These are phyloP conservation scores for Forbesichthys agassizii DNA, from an alignment of 2,113 vertebrate species.

Conservation along the genomic window DNA sequence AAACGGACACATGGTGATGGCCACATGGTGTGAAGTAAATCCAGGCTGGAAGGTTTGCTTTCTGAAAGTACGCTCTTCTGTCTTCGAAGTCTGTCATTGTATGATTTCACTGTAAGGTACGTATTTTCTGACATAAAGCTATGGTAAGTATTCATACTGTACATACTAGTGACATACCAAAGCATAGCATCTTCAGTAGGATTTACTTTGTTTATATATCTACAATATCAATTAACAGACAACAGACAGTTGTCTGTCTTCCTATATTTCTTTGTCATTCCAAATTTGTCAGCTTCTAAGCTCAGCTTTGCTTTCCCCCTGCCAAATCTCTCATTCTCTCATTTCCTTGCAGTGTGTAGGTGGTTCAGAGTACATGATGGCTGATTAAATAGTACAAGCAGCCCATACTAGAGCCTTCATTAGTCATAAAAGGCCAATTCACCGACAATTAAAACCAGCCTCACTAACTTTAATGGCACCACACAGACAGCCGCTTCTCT, in stretches of 20 bases:
- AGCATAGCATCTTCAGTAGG: not conserved
- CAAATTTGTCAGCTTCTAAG: not conserved
- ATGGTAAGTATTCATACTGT: no score
- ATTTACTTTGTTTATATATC: not conserved
- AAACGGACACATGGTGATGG: no score
- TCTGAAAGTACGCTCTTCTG: no score
- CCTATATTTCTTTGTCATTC: not conserved
- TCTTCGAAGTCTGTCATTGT: no score
- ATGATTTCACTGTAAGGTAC: no score
- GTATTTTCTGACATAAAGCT: not conserved
- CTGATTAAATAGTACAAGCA: slow-evolving; percentile 67
- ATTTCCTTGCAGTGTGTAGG: slow-evolving; percentile 57
- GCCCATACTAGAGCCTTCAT: slow-evolving; percentile 62
- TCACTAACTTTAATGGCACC: slow-evolving; percentile 58
- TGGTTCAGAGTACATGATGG: slow-evolving; percentile 58
- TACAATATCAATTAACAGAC: not conserved
- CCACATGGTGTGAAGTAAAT: no score
- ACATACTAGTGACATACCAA: slow-evolving; percentile 1
- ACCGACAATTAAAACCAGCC: slow-evolving; percentile 66
- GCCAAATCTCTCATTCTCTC: slow-evolving; percentile 13
- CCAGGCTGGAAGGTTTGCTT: no score
- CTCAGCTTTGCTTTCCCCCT: not conserved
- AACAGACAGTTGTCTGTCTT: not conserved
- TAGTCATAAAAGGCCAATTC: slow-evolving; percentile 72
- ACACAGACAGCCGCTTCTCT: slow-evolving; percentile 31